Conservation (phyloP, 2,113 vertebrate genomes). For the Rhynchomys soricoides region DNA sequence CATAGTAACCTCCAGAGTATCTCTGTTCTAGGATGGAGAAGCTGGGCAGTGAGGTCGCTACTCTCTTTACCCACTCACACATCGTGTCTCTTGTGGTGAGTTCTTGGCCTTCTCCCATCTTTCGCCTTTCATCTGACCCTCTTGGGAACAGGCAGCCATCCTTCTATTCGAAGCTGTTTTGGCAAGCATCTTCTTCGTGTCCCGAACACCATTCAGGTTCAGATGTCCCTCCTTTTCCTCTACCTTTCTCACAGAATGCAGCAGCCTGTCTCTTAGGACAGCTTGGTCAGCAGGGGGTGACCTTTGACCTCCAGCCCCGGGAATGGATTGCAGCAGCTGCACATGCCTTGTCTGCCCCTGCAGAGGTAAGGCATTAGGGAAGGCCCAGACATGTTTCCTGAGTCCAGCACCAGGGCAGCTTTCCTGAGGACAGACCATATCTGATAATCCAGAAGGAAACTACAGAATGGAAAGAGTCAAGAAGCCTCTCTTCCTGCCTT, state of each 20-base stretch:
- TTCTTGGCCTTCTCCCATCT: neutral
- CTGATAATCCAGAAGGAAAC: neutral
- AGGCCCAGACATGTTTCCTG: neutral
- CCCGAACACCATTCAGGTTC: neutral
- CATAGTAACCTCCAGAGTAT: neutral
- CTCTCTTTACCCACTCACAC: constrained; percentile 80
- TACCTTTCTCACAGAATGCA: constrained; percentile 80
- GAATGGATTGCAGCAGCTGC: constrained; percentile 79
- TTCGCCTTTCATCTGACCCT: neutral
- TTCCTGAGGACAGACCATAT: neutral
- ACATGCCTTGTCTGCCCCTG: constrained; percentile 65
- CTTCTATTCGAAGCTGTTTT: neutral
- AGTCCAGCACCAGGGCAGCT: neutral
- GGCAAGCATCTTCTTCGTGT: neutral
- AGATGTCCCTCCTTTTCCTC: neutral
- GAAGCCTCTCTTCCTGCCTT: neutral
- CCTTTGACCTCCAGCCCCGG: constrained; percentile 73
- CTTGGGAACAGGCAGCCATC: neutral
- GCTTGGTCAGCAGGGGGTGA: constrained; percentile 79
- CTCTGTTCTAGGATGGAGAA: constrained; percentile 81
- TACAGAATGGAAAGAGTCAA: neutral
- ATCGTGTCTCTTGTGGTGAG: constrained; percentile 83
- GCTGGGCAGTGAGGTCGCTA: constrained; percentile 67
- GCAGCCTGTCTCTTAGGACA: constrained; percentile 84
- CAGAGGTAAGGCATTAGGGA: constrained; percentile 81